Percentiles rank a stretch among this genome's conserved stretches.
phyloP scores from a whole-genome alignment of 2,113 vertebrate species.

The Puntigrus tetrazona region DNA sequence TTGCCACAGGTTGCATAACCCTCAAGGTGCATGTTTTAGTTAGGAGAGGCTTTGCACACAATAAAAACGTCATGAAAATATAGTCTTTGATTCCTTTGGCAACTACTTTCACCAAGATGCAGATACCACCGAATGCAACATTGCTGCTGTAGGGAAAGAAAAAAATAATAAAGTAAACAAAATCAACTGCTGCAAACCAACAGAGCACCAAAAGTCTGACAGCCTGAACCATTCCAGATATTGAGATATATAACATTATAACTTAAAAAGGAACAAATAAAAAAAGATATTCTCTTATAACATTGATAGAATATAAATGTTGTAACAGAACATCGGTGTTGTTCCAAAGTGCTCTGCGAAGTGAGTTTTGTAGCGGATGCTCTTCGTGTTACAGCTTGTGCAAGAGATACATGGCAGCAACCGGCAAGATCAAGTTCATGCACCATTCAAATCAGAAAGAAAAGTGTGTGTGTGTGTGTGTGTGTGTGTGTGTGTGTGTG shows the following conservation, averaged over 20 bases:
- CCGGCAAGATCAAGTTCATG: neutral
- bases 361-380: neutral
- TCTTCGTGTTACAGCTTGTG: neutral
- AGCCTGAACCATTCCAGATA: neutral
- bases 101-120: neutral
- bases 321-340: neutral
- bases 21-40: constrained; percentile 19
- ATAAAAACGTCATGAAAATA: neutral
- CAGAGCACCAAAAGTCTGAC: neutral
- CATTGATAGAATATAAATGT: constrained; percentile 6
- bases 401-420: constrained; percentile 4
- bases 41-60: constrained; percentile 9
- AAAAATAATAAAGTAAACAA: too few relatives aligned
- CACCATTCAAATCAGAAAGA: constrained; percentile 4
- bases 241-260: neutral
- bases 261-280: neutral
- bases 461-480: too few relatives aligned
- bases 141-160: neutral
- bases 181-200: neutral
- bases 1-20: neutral
- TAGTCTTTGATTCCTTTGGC: neutral
- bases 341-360: neutral
- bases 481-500: too few relatives aligned
- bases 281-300: neutral
- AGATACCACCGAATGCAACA: neutral